Conservation (phyloP, 2,113 vertebrate species). For the Laterallus jamaicensis region DNA sequence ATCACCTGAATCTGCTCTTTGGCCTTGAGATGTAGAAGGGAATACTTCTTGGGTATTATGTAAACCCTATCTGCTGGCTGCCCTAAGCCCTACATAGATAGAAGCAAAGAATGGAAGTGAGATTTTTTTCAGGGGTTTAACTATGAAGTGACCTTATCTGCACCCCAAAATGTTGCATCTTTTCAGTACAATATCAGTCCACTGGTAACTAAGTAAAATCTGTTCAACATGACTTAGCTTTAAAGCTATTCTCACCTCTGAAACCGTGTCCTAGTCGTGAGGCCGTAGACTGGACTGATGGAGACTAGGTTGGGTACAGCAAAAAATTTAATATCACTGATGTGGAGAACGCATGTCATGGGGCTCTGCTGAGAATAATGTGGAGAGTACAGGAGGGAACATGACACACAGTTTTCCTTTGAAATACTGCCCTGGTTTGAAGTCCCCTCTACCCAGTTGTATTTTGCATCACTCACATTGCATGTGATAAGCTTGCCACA, state of each 20-base stretch:
- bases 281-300: neutral
- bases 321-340: neutral
- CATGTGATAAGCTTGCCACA: neutral
- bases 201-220: neutral
- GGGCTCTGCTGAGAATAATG: neutral
- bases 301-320: neutral
- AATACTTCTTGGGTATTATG: neutral
- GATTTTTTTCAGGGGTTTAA: neutral
- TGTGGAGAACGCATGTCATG: neutral
- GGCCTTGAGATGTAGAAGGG: neutral
- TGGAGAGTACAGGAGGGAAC: neutral
- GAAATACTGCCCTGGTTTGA: neutral
- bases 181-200: neutral
- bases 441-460: neutral
- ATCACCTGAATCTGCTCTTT: neutral
- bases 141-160: neutral
- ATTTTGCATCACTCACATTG: neutral
- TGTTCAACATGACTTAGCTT: neutral
- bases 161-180: neutral
- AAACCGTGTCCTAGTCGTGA: neutral
- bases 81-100: neutral
- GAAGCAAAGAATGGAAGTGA: neutral
- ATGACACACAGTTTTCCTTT: neutral
- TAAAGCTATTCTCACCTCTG: neutral
- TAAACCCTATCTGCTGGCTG: neutral